phyloP scores from a whole-genome alignment of 2,888 invertebrate species.

The Chaetoderma sp. region DNA sequence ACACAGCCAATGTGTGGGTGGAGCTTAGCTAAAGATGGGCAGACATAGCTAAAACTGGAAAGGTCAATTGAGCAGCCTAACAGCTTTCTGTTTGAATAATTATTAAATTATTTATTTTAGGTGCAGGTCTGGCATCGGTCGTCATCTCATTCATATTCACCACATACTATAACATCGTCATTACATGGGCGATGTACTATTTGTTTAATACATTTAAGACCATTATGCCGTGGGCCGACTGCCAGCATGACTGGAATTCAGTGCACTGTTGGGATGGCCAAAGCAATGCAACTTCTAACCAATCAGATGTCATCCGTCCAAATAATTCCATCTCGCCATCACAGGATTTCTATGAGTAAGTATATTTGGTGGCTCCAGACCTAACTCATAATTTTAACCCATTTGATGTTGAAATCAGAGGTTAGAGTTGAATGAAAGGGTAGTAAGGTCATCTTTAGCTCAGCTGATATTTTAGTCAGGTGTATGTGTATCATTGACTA shows the following conservation, averaged over 20 bases:
- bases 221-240: slow-evolving; percentile 90
- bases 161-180: slow-evolving; percentile 95
- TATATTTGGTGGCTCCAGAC: no score
- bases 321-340: slow-evolving; percentile 84
- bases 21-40: no score
- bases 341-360: slow-evolving; percentile 92
- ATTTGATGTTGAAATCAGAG: no score
- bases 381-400: no score
- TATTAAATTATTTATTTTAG: slow-evolving; percentile 71
- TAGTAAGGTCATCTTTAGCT: no score
- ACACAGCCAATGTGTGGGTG: no score
- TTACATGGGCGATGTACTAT: slow-evolving; percentile 93
- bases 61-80: no score
- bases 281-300: slow-evolving; percentile 7
- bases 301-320: slow-evolving; percentile 78
- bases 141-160: slow-evolving; percentile 95
- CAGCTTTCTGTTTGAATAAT: background rate
- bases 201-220: slow-evolving; percentile 88
- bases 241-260: slow-evolving; percentile 88
- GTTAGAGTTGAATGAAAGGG: no score
- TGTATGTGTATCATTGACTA: no score
- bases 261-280: slow-evolving; percentile 80
- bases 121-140: slow-evolving; percentile 92
- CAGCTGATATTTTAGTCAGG: no score
- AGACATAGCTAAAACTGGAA: no score